These are phyloP conservation scores for Maccullochella peelii DNA, from an alignment of 2,113 vertebrate species.

Conservation along the genomic window DNA sequence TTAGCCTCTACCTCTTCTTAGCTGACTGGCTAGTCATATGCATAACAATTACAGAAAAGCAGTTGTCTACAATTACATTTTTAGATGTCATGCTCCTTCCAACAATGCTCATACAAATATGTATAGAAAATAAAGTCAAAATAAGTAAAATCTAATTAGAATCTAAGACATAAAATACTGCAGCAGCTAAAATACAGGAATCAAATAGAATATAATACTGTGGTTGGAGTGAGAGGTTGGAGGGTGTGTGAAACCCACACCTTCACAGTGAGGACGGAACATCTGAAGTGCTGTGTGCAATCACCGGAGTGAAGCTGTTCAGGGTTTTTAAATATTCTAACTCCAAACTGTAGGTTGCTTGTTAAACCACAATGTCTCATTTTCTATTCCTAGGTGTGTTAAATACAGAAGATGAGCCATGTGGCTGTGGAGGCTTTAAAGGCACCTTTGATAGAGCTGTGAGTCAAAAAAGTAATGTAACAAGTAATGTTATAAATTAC, in stretches of 20 bases:
- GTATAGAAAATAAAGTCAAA: too few relatives aligned
- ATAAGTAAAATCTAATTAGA: too few relatives aligned
- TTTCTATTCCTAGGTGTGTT: conserved; percentile 18
- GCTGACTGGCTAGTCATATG: neutral
- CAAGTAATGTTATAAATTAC: neutral
- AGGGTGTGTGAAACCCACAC: neutral
- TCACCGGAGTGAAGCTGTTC: neutral
- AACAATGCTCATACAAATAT: too few relatives aligned
- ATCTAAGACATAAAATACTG: too few relatives aligned
- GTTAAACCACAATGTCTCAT: conserved; percentile 1
- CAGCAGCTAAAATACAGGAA: too few relatives aligned
- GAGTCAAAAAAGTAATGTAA: neutral
- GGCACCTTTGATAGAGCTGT: neutral
- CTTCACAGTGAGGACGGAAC: neutral
- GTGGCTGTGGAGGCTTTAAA: conserved; percentile 4
- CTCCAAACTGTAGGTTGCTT: neutral
- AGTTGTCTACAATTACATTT: too few relatives aligned
- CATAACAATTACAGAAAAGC: too few relatives aligned
- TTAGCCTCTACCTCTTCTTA: too few relatives aligned
- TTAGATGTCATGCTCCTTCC: too few relatives aligned
- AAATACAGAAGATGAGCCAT: conserved; percentile 1
- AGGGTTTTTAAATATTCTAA: neutral
- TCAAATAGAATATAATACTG: too few relatives aligned
- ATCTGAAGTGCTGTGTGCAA: neutral
- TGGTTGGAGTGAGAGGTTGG: too few relatives aligned